Base-by-base conservation (phyloP, 2,888 invertebrate species). In the Zootermopsis nevadensis region DNA sequence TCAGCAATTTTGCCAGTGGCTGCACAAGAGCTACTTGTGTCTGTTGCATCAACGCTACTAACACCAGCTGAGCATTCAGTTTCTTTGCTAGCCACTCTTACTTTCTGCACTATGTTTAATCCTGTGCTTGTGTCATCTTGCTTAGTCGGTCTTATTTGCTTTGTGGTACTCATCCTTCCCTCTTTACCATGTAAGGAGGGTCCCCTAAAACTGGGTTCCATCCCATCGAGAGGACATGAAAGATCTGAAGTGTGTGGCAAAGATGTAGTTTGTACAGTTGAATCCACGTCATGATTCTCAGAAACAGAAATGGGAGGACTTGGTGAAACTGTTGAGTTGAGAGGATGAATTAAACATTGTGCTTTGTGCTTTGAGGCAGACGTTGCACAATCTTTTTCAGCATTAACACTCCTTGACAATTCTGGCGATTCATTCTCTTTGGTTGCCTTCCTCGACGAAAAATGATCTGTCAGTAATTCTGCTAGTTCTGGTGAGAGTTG, bases 391-490 rank as follows among this genome's bases (percentile, higher is more conserved):
- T 38, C 22, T 74, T 27, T 27, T 27, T n/a, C 6, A 10, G n/a
- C 12, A 12, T 38, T 42, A n/a, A n/a, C 10, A n/a, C 27, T 60
- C 22, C 24, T 38, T 33, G 38, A 74, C 33, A 42, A n/a, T 30
- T 74, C n/a, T 38, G 74, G 38, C 12, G n/a, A 33, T 22, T 38
- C 74, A 69, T 7, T 19, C 22, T 38, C 38, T 24, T 38, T 8
- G 4, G 38, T 53, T 31, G n/a, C 8, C 55, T 67, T 74, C 6
- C 8, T 74, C 35, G 72, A 81, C 24, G 31, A 53, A 77, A 82
- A 82, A 19, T 82, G 82, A 24, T 82, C 79, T n/a, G 48, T 82
- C 12, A 82, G 53, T 24, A 79, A 67, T 67, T 69, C 69, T 12
- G 69, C 53, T 53, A 82, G 10, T 24, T 82, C 79, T 19, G 77